Evolutionary conservation across 2,797 vertebrate species (phyloP).

Genomic region (Enteromius argenteus): DNA sequence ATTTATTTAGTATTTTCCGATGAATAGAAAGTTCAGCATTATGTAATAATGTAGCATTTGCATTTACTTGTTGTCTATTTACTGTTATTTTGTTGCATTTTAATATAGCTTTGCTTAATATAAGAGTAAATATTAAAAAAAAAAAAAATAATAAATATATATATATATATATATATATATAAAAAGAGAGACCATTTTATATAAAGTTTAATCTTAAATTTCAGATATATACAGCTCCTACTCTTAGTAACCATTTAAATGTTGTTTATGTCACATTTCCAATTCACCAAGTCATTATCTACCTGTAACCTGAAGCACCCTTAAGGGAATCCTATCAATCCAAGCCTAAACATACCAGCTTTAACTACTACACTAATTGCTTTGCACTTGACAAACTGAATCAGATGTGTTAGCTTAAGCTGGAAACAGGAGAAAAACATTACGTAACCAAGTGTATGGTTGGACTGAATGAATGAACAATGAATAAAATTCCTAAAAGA

Average conservation of each 20-base stretch:
- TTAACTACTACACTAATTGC: constrained; percentile 20
- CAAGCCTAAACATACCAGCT: constrained; percentile 12
- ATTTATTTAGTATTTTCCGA: not conserved
- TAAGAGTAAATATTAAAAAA: not conserved
- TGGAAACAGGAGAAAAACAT: not conserved
- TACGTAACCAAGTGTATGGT: not conserved
- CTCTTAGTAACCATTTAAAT: not conserved
- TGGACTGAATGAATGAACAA: not conserved
- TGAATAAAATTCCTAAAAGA: not conserved
- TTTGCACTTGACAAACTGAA: constrained; percentile 13
- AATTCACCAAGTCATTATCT: not conserved
- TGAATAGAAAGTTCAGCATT: not conserved
- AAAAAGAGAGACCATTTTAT: not conserved
- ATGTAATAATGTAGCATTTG: not conserved
- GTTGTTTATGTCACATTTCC: not conserved
- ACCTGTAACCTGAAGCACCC: constrained; percentile 6
- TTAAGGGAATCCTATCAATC: constrained; percentile 10
- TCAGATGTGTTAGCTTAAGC: not conserved
- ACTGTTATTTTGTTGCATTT: not conserved
- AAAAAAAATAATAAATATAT: no score
- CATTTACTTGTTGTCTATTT: not conserved
- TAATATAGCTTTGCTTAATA: not conserved
- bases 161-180: no score
- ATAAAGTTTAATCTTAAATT: not conserved
- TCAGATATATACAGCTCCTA: not conserved